These are phyloP conservation scores for Chloroclysta siterata DNA, from an alignment of 2,888 invertebrate species.

Conservation along the genomic window DNA sequence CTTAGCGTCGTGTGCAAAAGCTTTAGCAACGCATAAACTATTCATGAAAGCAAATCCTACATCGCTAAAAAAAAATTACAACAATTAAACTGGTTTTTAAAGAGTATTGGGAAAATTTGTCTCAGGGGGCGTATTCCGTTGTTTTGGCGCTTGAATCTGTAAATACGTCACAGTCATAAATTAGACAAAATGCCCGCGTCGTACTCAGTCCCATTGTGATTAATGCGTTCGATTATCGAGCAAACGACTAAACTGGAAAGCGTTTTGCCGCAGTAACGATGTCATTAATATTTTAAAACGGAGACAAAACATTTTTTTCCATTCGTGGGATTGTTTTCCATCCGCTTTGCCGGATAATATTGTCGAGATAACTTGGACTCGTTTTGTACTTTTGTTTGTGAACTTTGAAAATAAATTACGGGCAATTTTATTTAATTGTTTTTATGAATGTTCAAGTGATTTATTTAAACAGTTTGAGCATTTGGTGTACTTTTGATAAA, in stretches of 20 bases:
- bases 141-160: slow-evolving; percentile 19
- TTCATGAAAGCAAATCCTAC: neutral
- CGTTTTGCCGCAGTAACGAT: slow-evolving; percentile 61
- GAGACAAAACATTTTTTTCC: slow-evolving; percentile 43
- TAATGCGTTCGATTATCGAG: slow-evolving; percentile 71
- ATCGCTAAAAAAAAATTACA: neutral
- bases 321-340: slow-evolving; percentile 36
- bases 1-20: no score
- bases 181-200: slow-evolving; percentile 61
- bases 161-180: slow-evolving; percentile 59
- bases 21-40: no score
- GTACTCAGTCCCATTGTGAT: slow-evolving; percentile 73
- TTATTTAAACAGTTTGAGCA: slow-evolving; percentile 1
- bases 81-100: neutral
- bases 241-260: slow-evolving; percentile 67
- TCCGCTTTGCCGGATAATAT: slow-evolving; percentile 38
- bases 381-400: slow-evolving; percentile 29
- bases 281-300: slow-evolving; percentile 64
- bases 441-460: slow-evolving; percentile 15
- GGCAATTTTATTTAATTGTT: slow-evolving; percentile 27
- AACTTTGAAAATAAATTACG: slow-evolving; percentile 24
- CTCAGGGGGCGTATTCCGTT: neutral
- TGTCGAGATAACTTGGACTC: slow-evolving; percentile 35
- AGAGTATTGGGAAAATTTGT: neutral
- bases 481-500: neutral